Evolutionary conservation across 2,888 invertebrate species (phyloP), one percentile per base, ranked within the genome.

Genomic region (Morpho achilles): DNA sequence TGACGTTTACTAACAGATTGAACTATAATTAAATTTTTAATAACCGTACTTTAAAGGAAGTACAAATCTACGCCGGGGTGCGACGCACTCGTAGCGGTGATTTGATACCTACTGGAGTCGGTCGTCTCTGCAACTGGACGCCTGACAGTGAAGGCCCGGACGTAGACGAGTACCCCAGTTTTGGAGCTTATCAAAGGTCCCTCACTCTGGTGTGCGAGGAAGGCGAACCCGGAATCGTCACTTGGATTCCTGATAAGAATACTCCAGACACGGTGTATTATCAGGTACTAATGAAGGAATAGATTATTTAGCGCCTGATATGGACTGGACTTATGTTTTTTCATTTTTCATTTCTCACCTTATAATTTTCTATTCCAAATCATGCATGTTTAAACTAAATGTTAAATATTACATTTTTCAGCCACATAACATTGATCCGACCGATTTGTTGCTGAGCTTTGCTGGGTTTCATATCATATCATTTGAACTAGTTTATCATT

Each of bases 241-340:
- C 94, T 63, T 98, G 97, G 96, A 96, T 94, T 0, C 98, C 98
- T 0, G 96, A 97, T 79, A 85, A 91, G 58, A 92, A 95, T 69
- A 98, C 98, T 0, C 98, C 98, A 0, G 96, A 98, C 77, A 95
- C 96, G 7, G 96, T 98, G 45, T 98, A 97, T 79, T 98, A 98
- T 81, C 98, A 96, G 93, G 96, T 96, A 79, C 68, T 22, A 3
- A 23, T 23, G 8, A 40, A 41, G 41, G 7, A 43, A 1, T 9
- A 42, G 7, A 42, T 42, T 16, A 42, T 42, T 16, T 16, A 1
- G 32, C 32, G 32, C 32, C 22, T 51, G 23, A 32, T 23, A 42
- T 23, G 40, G 39, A 39, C 39, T 47, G n/a, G 6, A 8, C 41
- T 53, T 47, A 49, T 23, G 49, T 16, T 53, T 53, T 54, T 55